Evolutionary conservation across 2,888 invertebrate genomes (phyloP).

Genomic region (Agapostemon virescens): DNA sequence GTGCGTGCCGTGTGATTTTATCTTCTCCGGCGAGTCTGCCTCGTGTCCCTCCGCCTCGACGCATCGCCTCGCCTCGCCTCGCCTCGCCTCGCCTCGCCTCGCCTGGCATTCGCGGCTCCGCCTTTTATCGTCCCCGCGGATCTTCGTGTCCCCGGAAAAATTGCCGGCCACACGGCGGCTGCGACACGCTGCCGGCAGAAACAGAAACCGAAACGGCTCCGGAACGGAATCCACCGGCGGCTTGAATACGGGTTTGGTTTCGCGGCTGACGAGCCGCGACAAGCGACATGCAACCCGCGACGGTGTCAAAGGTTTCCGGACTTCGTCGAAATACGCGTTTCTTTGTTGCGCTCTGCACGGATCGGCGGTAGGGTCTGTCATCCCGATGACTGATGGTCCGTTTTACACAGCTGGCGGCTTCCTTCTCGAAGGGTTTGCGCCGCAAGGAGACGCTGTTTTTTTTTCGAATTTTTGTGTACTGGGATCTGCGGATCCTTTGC

Average conservation of each 20-base stretch:
- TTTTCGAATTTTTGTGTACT: neutral
- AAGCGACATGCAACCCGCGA: conserved; percentile 7
- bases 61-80: neutral
- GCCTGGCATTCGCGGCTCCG: neutral
- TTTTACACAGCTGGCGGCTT: neutral
- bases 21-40: conserved; percentile 20
- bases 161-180: conserved; percentile 19
- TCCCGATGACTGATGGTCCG: neutral
- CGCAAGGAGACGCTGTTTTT: neutral
- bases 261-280: conserved; percentile 1
- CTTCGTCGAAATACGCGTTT: conserved; percentile 20
- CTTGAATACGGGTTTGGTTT: conserved; percentile 40
- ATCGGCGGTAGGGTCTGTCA: neutral
- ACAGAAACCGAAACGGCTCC: neutral
- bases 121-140: conserved; percentile 48
- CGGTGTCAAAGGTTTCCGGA: conserved; percentile 22
- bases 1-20: conserved; percentile 54
- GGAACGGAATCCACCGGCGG: conserved; percentile 4
- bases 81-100: neutral
- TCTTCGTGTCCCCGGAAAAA: conserved; percentile 43
- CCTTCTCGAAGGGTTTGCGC: neutral
- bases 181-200: conserved; percentile 2
- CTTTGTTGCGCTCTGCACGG: neutral
- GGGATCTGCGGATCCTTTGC: no score
- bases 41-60: neutral